phyloP scores from a whole-genome alignment of 2,113 vertebrate species.

The Microtus richardsoni region DNA sequence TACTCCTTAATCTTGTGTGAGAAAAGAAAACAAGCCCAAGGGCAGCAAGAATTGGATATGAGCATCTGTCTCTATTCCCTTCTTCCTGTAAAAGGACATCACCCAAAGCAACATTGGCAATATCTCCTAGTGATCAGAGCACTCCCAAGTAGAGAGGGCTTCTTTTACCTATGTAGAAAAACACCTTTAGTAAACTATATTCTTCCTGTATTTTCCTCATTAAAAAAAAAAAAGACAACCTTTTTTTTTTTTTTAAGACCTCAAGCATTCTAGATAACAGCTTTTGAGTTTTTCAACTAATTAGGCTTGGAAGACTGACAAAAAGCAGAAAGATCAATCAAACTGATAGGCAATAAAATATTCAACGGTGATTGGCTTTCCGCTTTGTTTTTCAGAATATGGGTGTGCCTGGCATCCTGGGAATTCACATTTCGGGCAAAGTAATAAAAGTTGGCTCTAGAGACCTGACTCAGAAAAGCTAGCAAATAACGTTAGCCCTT shows the following conservation, averaged over 20 bases:
- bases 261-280: background rate
- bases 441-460: slow-evolving; percentile 16
- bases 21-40: slow-evolving; percentile 66
- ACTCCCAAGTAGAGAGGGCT: background rate
- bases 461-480: slow-evolving; percentile 38
- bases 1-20: slow-evolving; percentile 75
- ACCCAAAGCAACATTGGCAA: background rate
- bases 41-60: background rate
- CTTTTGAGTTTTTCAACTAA: slow-evolving; percentile 3
- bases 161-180: background rate
- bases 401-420: slow-evolving; percentile 58
- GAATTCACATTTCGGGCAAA: slow-evolving; percentile 67
- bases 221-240: background rate
- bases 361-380: background rate
- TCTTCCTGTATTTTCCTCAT: background rate
- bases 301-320: background rate
- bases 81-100: background rate
- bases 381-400: slow-evolving; percentile 65
- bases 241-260: background rate
- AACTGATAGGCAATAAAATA: slow-evolving; percentile 1
- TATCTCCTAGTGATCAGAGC: background rate
- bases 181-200: background rate
- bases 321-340: background rate
- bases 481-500: background rate
- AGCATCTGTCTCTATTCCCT: background rate